Base-by-base conservation (phyloP, 2,888 invertebrate genomes). In the Meghimatium bilineatum region DNA sequence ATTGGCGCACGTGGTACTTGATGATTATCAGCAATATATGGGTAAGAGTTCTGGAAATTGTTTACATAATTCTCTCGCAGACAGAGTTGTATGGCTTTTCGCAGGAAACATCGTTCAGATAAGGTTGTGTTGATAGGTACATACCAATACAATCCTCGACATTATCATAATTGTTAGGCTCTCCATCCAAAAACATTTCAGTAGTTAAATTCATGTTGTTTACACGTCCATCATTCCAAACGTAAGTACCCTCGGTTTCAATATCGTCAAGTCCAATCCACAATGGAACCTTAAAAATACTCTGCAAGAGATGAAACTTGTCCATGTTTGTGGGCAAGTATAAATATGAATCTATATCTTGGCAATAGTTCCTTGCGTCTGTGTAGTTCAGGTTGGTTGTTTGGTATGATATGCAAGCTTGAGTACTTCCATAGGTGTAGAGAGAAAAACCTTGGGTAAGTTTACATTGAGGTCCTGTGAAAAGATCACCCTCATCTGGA, bases 211-310 rank as follows among this genome's bases (percentile, higher is more conserved):
- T 52, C 17, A 26, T 29, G 32, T 76, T 34, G 14, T 26, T 34
- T 12, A 52, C 36, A n/a, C 23, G 0, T 34, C 60, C 76, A 34
- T 76, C 60, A 23, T 32, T 60, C 76, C 79, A 66, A 23, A 79
- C 32, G 44, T 79, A 66, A n/a, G n/a, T 17, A 1, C 44, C 79
- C 20, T 79, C 67, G 1, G 14, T n/a, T 23, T 38, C 44, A 29
- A 60, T 34, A 34, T 76, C 80, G n/a, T 71, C 14, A 29, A 80
- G 69, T 34, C 80, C 67, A 12, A 80, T 23, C 67, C 80, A 80
- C 23, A 71, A 20, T n/a, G 52, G 32, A 20, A 34, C 34, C 34
- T 34, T 10, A 12, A 71, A 34, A 17, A 69, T 23, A 23, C 3
- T 38, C n/a, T 36, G 56, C 38, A 72, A 29, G 1, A 71, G 38